These are phyloP conservation scores for Aythya baeri DNA, from an alignment of 2,113 vertebrate genomes.

Conservation along the genomic window DNA sequence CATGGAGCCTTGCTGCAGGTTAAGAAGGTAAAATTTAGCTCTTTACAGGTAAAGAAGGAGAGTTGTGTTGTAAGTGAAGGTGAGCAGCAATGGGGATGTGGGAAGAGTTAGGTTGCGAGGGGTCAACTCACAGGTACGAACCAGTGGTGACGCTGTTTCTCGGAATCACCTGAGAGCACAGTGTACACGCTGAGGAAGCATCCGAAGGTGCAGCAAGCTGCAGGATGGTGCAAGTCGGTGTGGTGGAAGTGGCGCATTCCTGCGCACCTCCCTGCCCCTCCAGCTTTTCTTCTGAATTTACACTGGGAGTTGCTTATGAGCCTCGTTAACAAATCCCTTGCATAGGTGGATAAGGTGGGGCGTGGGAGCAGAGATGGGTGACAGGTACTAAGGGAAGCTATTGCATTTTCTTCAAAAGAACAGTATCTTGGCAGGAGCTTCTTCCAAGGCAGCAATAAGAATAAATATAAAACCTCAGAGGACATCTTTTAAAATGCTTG, in stretches of 20 bases:
- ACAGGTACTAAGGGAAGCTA: constrained; percentile 5
- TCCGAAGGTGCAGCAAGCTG: neutral
- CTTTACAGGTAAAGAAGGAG: fast-evolving
- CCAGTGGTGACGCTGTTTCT: neutral
- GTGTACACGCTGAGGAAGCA: fast-evolving
- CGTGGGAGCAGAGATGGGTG: neutral
- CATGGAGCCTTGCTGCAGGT: neutral
- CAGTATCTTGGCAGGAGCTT: constrained; percentile 24
- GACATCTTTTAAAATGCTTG: constrained; percentile 16
- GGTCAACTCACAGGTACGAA: fast-evolving
- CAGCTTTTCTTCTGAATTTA: neutral
- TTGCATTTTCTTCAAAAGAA: constrained; percentile 29
- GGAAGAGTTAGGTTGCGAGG: neutral
- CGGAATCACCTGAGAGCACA: neutral
- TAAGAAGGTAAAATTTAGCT: neutral
- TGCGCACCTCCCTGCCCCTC: neutral
- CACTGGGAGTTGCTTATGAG: neutral
- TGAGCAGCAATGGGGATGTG: neutral
- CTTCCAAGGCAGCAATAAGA: constrained; percentile 43
- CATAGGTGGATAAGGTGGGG: neutral
- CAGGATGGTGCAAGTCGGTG: neutral
- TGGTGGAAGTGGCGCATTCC: neutral
- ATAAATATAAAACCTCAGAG: constrained; percentile 23
- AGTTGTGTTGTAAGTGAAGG: neutral
- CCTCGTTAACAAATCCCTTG: neutral